Conservation (phyloP, 53 echinoderm and acorn worm genomes). For the Paracentrotus lividus region DNA sequence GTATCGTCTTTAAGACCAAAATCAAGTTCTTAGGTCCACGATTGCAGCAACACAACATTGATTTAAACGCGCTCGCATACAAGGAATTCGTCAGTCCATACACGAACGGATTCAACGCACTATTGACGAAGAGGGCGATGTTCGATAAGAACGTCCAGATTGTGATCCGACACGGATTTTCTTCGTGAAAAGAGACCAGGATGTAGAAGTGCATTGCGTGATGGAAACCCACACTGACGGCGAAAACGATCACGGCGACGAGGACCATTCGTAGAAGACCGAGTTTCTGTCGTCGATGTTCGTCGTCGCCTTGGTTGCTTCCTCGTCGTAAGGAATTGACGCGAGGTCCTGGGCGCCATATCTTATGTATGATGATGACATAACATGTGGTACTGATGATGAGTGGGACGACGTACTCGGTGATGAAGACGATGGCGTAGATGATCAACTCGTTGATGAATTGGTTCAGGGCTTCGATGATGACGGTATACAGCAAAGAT, state of each 20-base stretch:
- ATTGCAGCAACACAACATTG: conserved; percentile 18
- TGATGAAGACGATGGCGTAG: background rate
- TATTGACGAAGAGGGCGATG: conserved; percentile 41
- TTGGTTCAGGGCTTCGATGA: background rate
- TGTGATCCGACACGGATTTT: background rate
- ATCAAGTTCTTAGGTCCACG: background rate
- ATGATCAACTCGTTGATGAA: background rate
- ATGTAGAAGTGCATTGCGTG: background rate
- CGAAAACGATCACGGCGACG: conserved; percentile 53
- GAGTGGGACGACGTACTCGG: conserved; percentile 61
- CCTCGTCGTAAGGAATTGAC: conserved; percentile 29
- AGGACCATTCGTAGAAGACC: conserved; percentile 50
- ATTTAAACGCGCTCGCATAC: background rate
- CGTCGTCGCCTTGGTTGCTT: conserved; percentile 29
- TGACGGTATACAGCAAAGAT: background rate
- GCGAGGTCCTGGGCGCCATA: conserved; percentile 21
- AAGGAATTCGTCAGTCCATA: conserved; percentile 52
- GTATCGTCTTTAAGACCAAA: background rate
- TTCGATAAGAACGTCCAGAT: conserved; percentile 26
- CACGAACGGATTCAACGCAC: conserved; percentile 58
- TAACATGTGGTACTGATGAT: background rate
- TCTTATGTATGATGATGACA: conserved; percentile 28
- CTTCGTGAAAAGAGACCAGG: background rate
- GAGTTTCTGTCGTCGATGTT: conserved; percentile 29
- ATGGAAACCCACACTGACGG: conserved; percentile 34